These are phyloP conservation scores for Leptoclinus maculatus DNA, from an alignment of 2,797 vertebrate species.

Conservation along the genomic window DNA sequence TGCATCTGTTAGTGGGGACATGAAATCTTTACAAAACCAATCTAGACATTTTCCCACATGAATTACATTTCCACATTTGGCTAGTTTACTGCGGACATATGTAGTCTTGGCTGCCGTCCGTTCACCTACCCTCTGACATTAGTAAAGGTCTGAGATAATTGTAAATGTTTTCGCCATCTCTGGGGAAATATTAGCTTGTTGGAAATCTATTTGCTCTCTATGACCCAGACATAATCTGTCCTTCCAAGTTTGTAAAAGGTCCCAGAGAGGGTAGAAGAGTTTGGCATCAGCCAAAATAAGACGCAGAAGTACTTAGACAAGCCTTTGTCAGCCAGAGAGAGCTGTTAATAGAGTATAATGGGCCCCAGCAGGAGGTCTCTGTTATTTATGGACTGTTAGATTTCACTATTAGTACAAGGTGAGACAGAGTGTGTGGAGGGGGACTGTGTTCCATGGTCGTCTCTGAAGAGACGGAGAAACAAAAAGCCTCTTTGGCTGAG, in stretches of 20 bases:
- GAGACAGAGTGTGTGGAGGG: slow-evolving; percentile 30
- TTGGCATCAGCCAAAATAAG: slow-evolving; percentile 47
- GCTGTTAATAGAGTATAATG: slow-evolving; percentile 67
- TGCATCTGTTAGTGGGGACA: not conserved
- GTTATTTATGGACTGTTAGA: slow-evolving; percentile 71
- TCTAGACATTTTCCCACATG: not conserved
- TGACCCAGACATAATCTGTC: slow-evolving; percentile 43
- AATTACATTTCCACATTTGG: slow-evolving; percentile 3
- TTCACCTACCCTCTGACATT: slow-evolving; percentile 30
- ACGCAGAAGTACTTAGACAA: slow-evolving; percentile 53
- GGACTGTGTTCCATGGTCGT: slow-evolving; percentile 16
- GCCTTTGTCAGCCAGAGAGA: slow-evolving; percentile 47
- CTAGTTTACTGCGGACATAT: not conserved
- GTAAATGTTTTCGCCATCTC: slow-evolving; percentile 45
- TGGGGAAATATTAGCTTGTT: slow-evolving; percentile 41
- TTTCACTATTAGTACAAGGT: slow-evolving; percentile 66
- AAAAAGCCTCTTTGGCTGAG: slow-evolving; percentile 30
- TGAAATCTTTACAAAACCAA: not conserved
- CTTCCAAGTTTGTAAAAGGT: slow-evolving; percentile 57
- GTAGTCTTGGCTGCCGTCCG: slow-evolving; percentile 16
- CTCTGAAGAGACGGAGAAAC: slow-evolving; percentile 32
- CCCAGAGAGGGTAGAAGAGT: slow-evolving; percentile 35
- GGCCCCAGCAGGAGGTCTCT: slow-evolving; percentile 53
- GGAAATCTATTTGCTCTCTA: slow-evolving; percentile 52
- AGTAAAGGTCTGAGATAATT: slow-evolving; percentile 32